A percentile compares a stretch with the other conserved stretches of the same genome.
Conservation (phyloP, 2,113 vertebrate genomes). For the Agapornis roseicollis region DNA sequence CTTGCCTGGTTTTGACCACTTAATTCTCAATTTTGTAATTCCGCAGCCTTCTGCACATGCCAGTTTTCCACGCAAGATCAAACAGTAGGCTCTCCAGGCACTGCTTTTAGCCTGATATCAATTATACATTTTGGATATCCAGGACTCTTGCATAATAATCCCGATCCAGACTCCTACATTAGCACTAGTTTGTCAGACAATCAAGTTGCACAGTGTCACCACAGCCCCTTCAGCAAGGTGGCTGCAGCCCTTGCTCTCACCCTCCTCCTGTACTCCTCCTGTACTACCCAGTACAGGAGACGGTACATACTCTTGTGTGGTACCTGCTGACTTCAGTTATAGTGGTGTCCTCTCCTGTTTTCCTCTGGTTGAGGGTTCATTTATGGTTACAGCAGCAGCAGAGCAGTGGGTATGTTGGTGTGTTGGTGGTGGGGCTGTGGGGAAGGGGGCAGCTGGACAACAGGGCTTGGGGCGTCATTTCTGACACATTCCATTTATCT, state of each 20-base stretch:
- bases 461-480: accelerated
- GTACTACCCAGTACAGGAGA: accelerated
- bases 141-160: neutral
- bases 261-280: neutral
- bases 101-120: neutral
- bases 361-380: accelerated
- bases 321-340: neutral
- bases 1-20: neutral
- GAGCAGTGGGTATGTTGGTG: neutral
- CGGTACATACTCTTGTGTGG: neutral
- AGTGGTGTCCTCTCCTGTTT: neutral
- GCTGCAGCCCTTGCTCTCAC: neutral
- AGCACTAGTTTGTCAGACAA: neutral
- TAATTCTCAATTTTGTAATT: neutral
- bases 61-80: neutral
- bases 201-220: neutral
- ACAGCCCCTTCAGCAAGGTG: neutral
- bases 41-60: neutral
- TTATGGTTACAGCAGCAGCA: neutral
- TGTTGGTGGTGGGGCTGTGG: neutral
- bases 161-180: neutral
- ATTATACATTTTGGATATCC: neutral
- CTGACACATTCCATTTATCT: neutral
- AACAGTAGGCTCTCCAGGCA: neutral
- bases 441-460: neutral